Percentiles rank a stretch among this genome's conserved stretches.
These are phyloP conservation scores for Hemistola chrysoprasaria DNA, from an alignment of 2,888 invertebrate species.

Conservation along the genomic window DNA sequence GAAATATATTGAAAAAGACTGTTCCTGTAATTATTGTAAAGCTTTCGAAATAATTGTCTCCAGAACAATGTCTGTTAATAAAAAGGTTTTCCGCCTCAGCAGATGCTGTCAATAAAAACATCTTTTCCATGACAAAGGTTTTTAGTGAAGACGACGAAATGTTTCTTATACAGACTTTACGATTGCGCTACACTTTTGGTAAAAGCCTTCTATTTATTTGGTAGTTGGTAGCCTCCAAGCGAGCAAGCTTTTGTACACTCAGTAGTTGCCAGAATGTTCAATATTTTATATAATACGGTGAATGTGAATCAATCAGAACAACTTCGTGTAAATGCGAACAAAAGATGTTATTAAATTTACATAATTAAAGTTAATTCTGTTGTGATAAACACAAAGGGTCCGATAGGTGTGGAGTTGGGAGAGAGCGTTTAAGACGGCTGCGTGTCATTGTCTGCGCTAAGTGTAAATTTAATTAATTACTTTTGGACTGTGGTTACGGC, in stretches of 20 bases:
- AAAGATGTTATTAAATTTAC: constrained; percentile 28
- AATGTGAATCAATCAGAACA: constrained; percentile 14
- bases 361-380: constrained; percentile 41
- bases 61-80: constrained; percentile 19
- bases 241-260: constrained; percentile 3
- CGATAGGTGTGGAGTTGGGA: constrained; percentile 34
- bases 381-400: constrained; percentile 36
- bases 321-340: constrained; percentile 9
- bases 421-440: constrained; percentile 26
- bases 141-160: constrained; percentile 17
- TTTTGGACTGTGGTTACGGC: constrained; percentile 36
- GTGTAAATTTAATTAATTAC: constrained; percentile 49
- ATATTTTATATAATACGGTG: constrained; percentile 6
- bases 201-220: constrained; percentile 13
- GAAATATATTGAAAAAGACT: too few relatives aligned
- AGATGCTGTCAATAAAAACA: constrained; percentile 21
- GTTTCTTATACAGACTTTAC: constrained; percentile 16
- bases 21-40: constrained; percentile 21
- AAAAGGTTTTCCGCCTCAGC: constrained; percentile 21
- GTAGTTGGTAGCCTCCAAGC: constrained; percentile 2
- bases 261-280: constrained; percentile 10
- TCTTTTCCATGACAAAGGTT: constrained; percentile 23
- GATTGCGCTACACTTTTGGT: constrained; percentile 12
- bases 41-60: constrained; percentile 10
- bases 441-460: constrained; percentile 41